Base-by-base conservation (phyloP, 30 jellyfish, hydroid and myxozoan genomes). In the Hydractinia symbiolongicarpus region DNA sequence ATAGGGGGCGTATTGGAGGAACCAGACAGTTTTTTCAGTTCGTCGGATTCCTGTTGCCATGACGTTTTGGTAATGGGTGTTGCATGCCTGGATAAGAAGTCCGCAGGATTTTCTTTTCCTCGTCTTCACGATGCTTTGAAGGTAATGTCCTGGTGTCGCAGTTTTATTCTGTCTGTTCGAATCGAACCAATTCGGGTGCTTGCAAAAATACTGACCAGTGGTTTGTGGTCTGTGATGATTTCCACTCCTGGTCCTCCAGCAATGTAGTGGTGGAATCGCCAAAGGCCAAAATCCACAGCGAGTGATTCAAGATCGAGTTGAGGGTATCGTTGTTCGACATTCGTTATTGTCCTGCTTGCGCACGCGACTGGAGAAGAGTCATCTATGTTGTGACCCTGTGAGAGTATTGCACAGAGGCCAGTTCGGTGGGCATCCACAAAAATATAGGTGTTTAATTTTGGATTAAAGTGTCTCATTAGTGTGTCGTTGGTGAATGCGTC, bases 141-240 rank as follows among this genome's bases (percentile, higher is more conserved):
- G 11, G 30, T 60, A 7, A 17, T 13, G 81, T 75, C 91, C 54
- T 73, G 87, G 54, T 16, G 81, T 66, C 71, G 82, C 58, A 83
- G 49, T 67, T 83, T 74, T 58, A 53, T 77, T 61, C 75, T 10
- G 50, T 60, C 83, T 53, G 76, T 49, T 6, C 91, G 88, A 19
- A 64, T 50, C 21, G 86, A 61, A 7, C 82, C 82, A 30, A 13
- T 56, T 14, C 86, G 49, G 51, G 67, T 75, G 14, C 67, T 62
- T 50, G 67, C 54, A 64, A 13, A 83, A n/a, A 74, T 60, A 67
- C 78, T 66, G 10, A 76, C 74, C 58, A 84, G 77, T 44, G 88
- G 93, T 83, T 76, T 76, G 88, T 84, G 86, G 61, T 84, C 93
- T 6, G 89, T 84, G 54, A 50, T 64, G 16, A 66, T 79, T n/a